Conservation (phyloP, 2,113 vertebrate genomes). For the Hydrochoerus hydrochaeris region DNA sequence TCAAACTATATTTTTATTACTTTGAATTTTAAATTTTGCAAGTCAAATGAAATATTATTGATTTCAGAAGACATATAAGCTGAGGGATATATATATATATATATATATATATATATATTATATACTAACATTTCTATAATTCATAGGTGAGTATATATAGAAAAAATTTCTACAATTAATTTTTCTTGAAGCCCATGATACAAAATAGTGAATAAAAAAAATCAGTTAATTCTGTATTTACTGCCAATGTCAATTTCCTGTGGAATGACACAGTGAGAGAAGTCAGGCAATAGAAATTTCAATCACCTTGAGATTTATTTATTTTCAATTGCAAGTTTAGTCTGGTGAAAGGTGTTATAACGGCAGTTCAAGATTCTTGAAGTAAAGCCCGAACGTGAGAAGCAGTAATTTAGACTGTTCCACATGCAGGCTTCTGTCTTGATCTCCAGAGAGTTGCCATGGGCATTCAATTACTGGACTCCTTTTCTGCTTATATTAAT, state of each 20-base stretch:
- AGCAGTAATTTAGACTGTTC: slow-evolving; percentile 60
- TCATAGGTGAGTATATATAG: background rate
- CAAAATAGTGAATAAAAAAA: slow-evolving; percentile 32
- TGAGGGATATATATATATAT: background rate
- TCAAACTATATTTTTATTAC: background rate
- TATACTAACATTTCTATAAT: slow-evolving; percentile 7
- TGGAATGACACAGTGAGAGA: slow-evolving; percentile 54
- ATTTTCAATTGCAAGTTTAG: slow-evolving; percentile 65
- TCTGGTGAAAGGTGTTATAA: slow-evolving; percentile 59
- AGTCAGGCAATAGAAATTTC: slow-evolving; percentile 63
- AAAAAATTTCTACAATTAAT: background rate
- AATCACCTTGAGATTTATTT: slow-evolving; percentile 75
- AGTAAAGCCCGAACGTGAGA: slow-evolving; percentile 27
- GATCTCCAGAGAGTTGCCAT: background rate
- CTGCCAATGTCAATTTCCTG: background rate
- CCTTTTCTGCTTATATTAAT: slow-evolving; percentile 47
- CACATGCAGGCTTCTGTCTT: background rate
- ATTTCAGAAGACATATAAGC: background rate
- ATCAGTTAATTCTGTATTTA: slow-evolving; percentile 20
- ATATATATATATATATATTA: background rate
- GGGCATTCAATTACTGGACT: background rate
- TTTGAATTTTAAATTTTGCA: background rate
- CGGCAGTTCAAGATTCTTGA: slow-evolving; percentile 31
- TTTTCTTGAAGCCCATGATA: background rate
- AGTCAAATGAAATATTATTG: background rate